phyloP scores from a whole-genome alignment of 2,888 invertebrate species.

The Drosophila nr. medialis region DNA sequence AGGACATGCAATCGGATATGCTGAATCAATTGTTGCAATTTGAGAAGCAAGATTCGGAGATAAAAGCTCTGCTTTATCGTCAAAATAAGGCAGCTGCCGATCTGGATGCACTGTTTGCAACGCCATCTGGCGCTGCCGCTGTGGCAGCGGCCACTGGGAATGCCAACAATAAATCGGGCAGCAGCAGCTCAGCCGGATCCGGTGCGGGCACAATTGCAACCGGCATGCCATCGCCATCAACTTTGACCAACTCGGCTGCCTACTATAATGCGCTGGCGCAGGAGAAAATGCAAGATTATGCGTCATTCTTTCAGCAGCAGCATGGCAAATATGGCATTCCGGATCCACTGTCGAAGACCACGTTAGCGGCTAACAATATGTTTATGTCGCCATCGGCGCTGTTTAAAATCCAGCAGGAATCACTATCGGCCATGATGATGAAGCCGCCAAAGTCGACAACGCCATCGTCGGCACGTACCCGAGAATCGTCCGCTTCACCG shows the following conservation, averaged over 20 bases:
- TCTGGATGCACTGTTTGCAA: conserved; percentile 82
- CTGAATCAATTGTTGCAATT: conserved; percentile 83
- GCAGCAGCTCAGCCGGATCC: conserved; percentile 43
- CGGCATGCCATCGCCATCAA: conserved; percentile 67
- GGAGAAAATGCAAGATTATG: conserved; percentile 86
- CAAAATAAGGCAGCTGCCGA: conserved; percentile 83
- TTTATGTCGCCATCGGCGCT: conserved; percentile 90
- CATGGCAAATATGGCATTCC: conserved; percentile 86
- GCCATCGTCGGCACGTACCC: conserved; percentile 80
- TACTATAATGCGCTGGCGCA: conserved; percentile 83
- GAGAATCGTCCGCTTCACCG: conserved; percentile 84
- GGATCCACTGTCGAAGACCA: conserved; percentile 91
- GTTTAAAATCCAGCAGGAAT: conserved; percentile 88
- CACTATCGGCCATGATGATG: conserved; percentile 85
- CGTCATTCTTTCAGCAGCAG: conserved; percentile 85
- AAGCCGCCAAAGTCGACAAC: conserved; percentile 85
- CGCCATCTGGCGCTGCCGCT: conserved; percentile 74
- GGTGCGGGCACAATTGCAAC: conserved; percentile 22
- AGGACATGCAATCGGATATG: conserved; percentile 82
- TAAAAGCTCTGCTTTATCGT: conserved; percentile 82
- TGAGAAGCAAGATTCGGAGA: conserved; percentile 83
- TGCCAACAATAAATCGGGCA: conserved; percentile 49
- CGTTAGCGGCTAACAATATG: conserved; percentile 91
- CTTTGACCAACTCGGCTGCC: conserved; percentile 77
- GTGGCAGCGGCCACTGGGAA: conserved; percentile 47